Evolutionary conservation across 2,888 invertebrate species (phyloP).

Genomic region (Mesochorus sp.): DNA sequence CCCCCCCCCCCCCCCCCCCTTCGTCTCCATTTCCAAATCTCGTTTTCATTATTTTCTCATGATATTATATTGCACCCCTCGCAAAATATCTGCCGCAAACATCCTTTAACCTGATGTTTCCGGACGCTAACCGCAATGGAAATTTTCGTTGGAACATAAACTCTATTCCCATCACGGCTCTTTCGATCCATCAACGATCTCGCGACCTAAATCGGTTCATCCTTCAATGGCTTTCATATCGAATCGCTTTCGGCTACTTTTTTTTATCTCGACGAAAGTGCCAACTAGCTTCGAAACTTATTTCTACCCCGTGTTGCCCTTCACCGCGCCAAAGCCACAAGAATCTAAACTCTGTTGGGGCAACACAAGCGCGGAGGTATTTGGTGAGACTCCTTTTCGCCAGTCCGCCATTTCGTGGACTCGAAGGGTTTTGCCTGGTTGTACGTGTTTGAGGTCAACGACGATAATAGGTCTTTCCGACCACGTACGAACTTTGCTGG

Average conservation of each 20-base stretch:
- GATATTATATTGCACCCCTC: background rate
- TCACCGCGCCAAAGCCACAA: background rate
- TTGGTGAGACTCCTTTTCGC: constrained; percentile 47
- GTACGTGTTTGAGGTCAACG: too few species aligned
- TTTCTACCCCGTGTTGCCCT: background rate
- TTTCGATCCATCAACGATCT: background rate
- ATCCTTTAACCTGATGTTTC: background rate
- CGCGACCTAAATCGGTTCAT: too few species aligned
- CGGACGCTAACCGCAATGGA: constrained; percentile 1
- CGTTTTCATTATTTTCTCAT: constrained; percentile 43
- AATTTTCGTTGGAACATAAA: constrained; percentile 12
- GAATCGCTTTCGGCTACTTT: too few species aligned
- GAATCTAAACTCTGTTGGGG: constrained; percentile 10
- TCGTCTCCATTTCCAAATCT: background rate
- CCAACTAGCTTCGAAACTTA: background rate
- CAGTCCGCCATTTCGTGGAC: constrained; percentile 43
- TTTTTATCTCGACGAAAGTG: background rate
- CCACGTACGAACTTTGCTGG: constrained; percentile 54
- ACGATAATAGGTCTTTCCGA: constrained; percentile 56
- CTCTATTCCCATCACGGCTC: constrained; percentile 7
- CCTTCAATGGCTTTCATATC: too few species aligned
- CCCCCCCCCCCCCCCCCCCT: too few species aligned
- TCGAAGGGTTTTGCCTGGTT: constrained; percentile 21
- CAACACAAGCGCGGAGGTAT: background rate
- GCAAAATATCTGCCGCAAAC: background rate